Percentiles rank a stretch among this genome's conserved stretches.
Evolutionary conservation across 2,888 invertebrate species (phyloP).

Genomic region (Heteromurus nitidus): DNA sequence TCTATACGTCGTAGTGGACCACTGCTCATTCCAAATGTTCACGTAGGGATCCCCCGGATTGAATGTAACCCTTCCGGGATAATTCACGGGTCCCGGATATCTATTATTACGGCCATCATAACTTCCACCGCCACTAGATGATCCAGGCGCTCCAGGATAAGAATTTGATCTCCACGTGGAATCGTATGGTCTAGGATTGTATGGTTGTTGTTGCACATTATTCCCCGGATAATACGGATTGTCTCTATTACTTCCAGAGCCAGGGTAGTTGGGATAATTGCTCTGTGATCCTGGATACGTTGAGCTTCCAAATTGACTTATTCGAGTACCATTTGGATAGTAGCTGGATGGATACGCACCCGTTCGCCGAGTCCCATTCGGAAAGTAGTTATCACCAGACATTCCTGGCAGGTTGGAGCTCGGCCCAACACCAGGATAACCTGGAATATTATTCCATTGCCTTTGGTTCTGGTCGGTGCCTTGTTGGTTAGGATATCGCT

Average conservation of each 20-base stretch:
- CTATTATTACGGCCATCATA: constrained; percentile 21
- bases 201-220: constrained; percentile 14
- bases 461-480: not conserved
- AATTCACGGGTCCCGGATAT: constrained; percentile 57
- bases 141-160: constrained; percentile 27
- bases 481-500: not conserved
- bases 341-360: not conserved
- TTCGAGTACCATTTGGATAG: constrained; percentile 12
- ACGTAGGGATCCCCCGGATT: constrained; percentile 72
- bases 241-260: constrained; percentile 5
- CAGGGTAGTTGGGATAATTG: constrained; percentile 11
- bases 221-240: constrained; percentile 45
- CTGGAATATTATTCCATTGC: constrained; percentile 50
- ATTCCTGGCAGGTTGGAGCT: constrained; percentile 48
- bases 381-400: constrained; percentile 27
- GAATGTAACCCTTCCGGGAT: constrained; percentile 68
- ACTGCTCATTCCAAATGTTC: constrained; percentile 73
- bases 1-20: constrained; percentile 72
- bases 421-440: constrained; percentile 55
- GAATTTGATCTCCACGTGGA: constrained; percentile 23
- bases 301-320: not conserved
- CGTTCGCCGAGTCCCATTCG: constrained; percentile 43
- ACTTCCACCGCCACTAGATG: not conserved
- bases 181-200: constrained; percentile 27
- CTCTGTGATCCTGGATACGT: constrained; percentile 49